These are phyloP conservation scores for Diplodus puntazzo DNA, from an alignment of 2,797 vertebrate genomes.

Conservation along the genomic window DNA sequence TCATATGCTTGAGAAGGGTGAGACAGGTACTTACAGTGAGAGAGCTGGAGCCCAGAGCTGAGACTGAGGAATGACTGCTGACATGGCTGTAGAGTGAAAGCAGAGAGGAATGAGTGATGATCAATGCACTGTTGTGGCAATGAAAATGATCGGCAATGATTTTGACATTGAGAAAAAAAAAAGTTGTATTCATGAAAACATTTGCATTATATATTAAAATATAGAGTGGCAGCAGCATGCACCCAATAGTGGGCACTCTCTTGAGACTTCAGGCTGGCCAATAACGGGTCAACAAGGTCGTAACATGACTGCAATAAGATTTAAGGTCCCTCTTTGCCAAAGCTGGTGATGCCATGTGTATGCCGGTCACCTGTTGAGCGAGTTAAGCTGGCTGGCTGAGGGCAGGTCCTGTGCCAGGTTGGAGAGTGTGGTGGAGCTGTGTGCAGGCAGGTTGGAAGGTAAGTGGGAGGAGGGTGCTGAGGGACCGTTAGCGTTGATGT, in stretches of 20 bases:
- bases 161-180: neutral
- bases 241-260: neutral
- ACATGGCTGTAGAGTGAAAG: constrained; percentile 85
- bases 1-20: neutral
- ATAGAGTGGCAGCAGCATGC: neutral
- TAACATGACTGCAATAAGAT: neutral
- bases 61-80: constrained; percentile 90
- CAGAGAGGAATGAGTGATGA: constrained; percentile 52
- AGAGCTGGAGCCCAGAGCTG: constrained; percentile 86
- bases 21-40: constrained; percentile 88
- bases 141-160: too few species aligned
- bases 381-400: constrained; percentile 87
- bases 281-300: too few species aligned
- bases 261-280: neutral
- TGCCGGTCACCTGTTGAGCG: constrained; percentile 90
- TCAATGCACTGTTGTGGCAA: constrained; percentile 1
- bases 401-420: constrained; percentile 89
- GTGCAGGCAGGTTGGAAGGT: constrained; percentile 84
- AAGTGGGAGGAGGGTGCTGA: constrained; percentile 86
- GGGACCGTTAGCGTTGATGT: constrained; percentile 84
- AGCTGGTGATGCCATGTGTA: neutral
- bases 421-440: constrained; percentile 84
- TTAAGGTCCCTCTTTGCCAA: neutral
- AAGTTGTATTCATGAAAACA: neutral
- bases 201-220: neutral